Base-by-base conservation (phyloP, 2,888 invertebrate genomes). In the Theretra japonica region DNA sequence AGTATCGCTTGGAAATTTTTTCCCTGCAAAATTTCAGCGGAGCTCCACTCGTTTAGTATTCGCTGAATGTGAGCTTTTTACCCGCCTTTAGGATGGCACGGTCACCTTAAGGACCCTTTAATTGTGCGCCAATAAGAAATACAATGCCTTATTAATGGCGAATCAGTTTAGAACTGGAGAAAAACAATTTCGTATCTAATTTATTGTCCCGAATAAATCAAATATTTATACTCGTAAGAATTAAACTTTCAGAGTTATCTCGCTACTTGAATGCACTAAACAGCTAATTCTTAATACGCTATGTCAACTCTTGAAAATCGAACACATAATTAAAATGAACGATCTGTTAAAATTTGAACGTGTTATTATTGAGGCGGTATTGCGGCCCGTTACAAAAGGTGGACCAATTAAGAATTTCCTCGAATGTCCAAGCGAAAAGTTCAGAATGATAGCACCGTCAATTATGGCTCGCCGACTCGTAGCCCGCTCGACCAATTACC, bases 331-430 rank as follows among this genome's bases (percentile, higher is more conserved):
- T 90, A 91, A 91, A 90, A 87, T 79, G 84, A 90, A 90, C 86
- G 88, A 91, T 88, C 90, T 90, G 90, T 88, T 90, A 92, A 93
- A 92, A 92, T 92, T 92, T 88, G 88, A 82, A 80, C 81, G 82
- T 88, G 88, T 91, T 92, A 93, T 90, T 92, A 93, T 91, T 89
- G 86, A 86, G 88, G 91, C 93, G 93, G 93, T 89, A 84, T 90
- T 91, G 92, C 90, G 89, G 88, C 82, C 89, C 88, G 88, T 91
- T 90, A 91, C 92, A 93, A 93, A 93, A 91, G 90, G 90, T 90
- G 89, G 85, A 90, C 93, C 93, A 94, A 94, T 94, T 94, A 94
- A 93, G 88, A 92, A 87, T 93, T 94, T 94, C 93, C 91, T 89
- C 91, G 94, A 94, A 94, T 90, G 89, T 90, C 89, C 90, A 81